Percentiles rank a stretch among this genome's conserved stretches.
phyloP scores from a whole-genome alignment of 1,140 invertebrate species.

The Meloidogyne chitwoodi region DNA sequence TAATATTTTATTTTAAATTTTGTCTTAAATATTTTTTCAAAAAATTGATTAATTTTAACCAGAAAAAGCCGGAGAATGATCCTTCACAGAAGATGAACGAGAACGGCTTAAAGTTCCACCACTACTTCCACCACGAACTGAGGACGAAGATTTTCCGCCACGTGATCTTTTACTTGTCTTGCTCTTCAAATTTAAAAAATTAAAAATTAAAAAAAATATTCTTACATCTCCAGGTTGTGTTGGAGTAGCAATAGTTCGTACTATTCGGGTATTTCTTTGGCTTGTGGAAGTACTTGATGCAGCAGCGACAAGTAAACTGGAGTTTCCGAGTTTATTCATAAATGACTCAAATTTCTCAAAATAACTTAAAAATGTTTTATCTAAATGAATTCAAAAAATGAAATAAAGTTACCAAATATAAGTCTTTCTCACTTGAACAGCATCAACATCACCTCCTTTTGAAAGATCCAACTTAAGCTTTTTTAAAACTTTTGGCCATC shows the following conservation, averaged over 20 bases:
- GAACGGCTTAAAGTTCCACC: not conserved
- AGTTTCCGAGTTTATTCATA: slow-evolving; percentile 35
- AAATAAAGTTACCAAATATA: slow-evolving; percentile 14
- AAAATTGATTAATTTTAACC: not conserved
- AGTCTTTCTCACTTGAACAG: slow-evolving; percentile 25
- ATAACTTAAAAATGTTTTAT: slow-evolving; percentile 22
- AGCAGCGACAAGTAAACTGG: slow-evolving; percentile 21
- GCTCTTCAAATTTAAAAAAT: not conserved
- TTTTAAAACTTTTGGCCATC: slow-evolving; percentile 20
- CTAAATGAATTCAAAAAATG: slow-evolving; percentile 4
- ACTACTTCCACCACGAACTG: not conserved
- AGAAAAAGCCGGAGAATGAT: not conserved
- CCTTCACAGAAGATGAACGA: not conserved
- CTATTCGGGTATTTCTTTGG: slow-evolving; percentile 19
- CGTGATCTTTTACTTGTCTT: not conserved
- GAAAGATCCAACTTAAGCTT: slow-evolving; percentile 21
- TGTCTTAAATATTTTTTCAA: no score
- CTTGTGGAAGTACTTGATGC: not conserved
- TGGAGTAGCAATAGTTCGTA: slow-evolving; percentile 1
- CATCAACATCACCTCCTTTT: slow-evolving; percentile 18
- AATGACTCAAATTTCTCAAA: slow-evolving; percentile 38
- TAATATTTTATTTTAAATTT: no score
- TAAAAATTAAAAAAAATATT: not conserved
- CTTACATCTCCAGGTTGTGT: not conserved
- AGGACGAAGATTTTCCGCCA: not conserved